Evolutionary conservation across 2,113 vertebrate genomes (phyloP), one percentile per base, ranked within the genome.

Genomic region (Buteo buteo): DNA sequence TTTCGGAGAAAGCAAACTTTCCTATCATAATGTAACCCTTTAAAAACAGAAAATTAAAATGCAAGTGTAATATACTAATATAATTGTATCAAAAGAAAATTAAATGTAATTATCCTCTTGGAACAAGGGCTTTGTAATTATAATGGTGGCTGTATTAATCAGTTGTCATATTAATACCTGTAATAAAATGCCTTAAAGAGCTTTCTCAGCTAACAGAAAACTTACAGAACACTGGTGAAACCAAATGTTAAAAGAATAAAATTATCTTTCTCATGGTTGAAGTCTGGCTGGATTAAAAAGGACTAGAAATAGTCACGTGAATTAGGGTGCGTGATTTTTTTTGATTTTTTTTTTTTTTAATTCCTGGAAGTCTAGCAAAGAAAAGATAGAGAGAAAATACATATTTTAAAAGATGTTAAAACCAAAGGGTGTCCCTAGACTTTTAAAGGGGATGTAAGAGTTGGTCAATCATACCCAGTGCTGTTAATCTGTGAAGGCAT

Each of bases 61-160:
- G 36, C 79, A 93, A 93, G 36, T 62, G 52, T 97, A 96, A 95
- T 96, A 90, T 93, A 78, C 52, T 91, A 97, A 95, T 94, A 82
- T 67, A 97, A 92, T 86, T 96, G 72, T 96, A 97, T 83, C 80
- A 97, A 94, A 97, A 87, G 40, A 44, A 95, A 96, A 92, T 71
- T 58, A 96, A 96, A 97, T 93, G 65, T 44, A 97, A 98, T 97
- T 98, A 96, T 84, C 67, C 95, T 96, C 89, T 93, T 91, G 86
- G 93, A 97, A 96, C 62, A 92, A 88, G 42, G 40, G 29, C 29
- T 96, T 98, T 93, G 54, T 95, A 96, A 97, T 98, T 96, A 96
- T 84, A 97, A 93, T 71, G 59, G 93, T 82, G 52, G 61, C 36
- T 95, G 81, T 93, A 95, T 97, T 97, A 96, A 91, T 92, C 82